These are phyloP conservation scores for Chrysolina oricalcia DNA, from an alignment of 2,888 invertebrate species.

Conservation along the genomic window DNA sequence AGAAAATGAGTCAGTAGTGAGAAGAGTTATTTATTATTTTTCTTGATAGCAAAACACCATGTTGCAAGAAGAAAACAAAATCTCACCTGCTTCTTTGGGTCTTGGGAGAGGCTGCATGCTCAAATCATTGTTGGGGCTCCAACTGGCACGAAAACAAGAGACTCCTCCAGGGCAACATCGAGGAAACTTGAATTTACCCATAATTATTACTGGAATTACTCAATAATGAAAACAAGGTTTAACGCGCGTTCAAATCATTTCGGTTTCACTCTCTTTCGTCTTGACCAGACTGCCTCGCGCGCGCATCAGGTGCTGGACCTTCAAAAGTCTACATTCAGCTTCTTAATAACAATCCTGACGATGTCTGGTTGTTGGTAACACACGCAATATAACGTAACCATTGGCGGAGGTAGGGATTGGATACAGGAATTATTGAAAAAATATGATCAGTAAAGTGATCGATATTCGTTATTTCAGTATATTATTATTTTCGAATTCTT, in stretches of 20 bases:
- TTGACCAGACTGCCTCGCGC: constrained; percentile 20
- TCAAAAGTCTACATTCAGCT: constrained; percentile 30
- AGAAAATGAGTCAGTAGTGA: too few relatives aligned
- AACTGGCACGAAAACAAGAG: constrained; percentile 68
- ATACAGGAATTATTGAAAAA: not conserved
- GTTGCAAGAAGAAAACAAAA: constrained; percentile 62
- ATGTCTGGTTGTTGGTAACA: constrained; percentile 7
- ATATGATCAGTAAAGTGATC: not conserved
- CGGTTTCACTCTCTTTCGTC: constrained; percentile 42
- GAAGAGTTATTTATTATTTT: too few relatives aligned
- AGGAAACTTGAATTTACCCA: constrained; percentile 60
- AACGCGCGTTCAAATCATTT: not conserved
- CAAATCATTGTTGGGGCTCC: constrained; percentile 65
- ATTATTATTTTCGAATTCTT: too few relatives aligned
- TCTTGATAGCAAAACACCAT: too few relatives aligned
- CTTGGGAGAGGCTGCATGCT: constrained; percentile 66
- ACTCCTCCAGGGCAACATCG: constrained; percentile 62
- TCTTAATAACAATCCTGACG: constrained; percentile 34
- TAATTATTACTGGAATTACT: constrained; percentile 35
- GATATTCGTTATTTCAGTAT: too few relatives aligned
- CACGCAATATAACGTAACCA: constrained; percentile 12
- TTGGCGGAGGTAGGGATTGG: not conserved
- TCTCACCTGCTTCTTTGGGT: constrained; percentile 85
- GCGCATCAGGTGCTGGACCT: constrained; percentile 34
- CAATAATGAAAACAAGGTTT: not conserved